Evolutionary conservation across 1,140 invertebrate species (phyloP), one percentile per base, ranked within the genome.

Genomic region (Tenebrio molitor): DNA sequence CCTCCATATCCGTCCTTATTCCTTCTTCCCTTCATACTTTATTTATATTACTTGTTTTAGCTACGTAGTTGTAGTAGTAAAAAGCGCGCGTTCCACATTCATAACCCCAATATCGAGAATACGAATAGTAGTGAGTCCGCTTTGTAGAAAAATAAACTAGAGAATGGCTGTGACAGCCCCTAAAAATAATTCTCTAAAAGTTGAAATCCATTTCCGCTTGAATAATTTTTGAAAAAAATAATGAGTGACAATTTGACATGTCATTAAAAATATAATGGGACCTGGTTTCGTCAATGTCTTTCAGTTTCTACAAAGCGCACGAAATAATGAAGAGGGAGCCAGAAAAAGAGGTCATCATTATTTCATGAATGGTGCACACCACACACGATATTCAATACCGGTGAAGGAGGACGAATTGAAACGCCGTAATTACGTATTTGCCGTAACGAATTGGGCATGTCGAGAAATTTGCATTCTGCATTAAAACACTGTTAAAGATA

Each of bases 391-490:
- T 65, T 25, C 15, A 66, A 41, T 7, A 12, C 12, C 17, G 21
- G 15, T 29, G 39, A 65, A 41, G 25, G 29, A 41, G 41, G 10
- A n/a, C 8, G 62, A 17, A 41, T n/a, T 14, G n/a, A 15, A n/a
- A n/a, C n/a, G n/a, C n/a, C n/a, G n/a, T 58, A 58, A 58, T 58
- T 58, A 58, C 29, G 50, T 29, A 29, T 58, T 50, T 58, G 21
- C 15, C 21, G 25, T 66, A 66, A 66, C 64, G 42, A 66, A 66
- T 66, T 42, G 23, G 14, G 17, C n/a, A 66, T 66, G 23, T 66
- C 64, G 14, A 44, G 17, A 66, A 33, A 66, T 66, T 66, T 66
- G 21, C 64, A 66, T 66, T 25, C 14, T 25, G n/a, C 36, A 25
- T 64, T 41, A 7, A 14, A 8, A 66, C 42, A 25, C 10, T 41